Conservation (phyloP, 2,888 invertebrate species). For the Coelogynopora nodosa region DNA sequence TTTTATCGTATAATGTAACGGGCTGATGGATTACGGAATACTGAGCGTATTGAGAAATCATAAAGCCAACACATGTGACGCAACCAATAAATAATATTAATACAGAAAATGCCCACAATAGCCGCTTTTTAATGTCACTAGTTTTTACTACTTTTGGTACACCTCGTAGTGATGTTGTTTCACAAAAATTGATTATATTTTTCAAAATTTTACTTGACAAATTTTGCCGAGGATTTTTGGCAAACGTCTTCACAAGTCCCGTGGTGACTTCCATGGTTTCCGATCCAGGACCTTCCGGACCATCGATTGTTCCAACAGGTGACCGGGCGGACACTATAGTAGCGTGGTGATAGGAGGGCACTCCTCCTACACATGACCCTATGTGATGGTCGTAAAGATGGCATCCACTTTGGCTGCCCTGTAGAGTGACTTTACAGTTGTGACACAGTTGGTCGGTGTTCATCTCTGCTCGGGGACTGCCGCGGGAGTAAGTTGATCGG, state of each 20-base stretch:
- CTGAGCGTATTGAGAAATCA: conserved; percentile 23
- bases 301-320: background rate
- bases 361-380: background rate
- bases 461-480: background rate
- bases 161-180: conserved; percentile 50
- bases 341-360: background rate
- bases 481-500: no score
- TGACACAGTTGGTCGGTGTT: background rate
- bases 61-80: conserved; percentile 39
- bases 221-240: background rate
- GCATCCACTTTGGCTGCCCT: background rate
- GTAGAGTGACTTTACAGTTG: background rate
- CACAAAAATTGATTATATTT: conserved; percentile 46
- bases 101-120: conserved; percentile 40
- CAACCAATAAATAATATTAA: conserved; percentile 43
- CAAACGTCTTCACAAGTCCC: background rate
- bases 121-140: background rate
- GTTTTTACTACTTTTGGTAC: conserved; percentile 44
- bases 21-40: conserved; percentile 42
- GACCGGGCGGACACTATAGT: background rate
- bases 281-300: background rate
- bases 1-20: conserved; percentile 25
- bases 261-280: background rate
- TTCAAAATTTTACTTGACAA: background rate
- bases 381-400: background rate